Evolutionary conservation across 1,140 invertebrate genomes (phyloP), one percentile per base, ranked within the genome.

Genomic region (Trachelipus rathkii): DNA sequence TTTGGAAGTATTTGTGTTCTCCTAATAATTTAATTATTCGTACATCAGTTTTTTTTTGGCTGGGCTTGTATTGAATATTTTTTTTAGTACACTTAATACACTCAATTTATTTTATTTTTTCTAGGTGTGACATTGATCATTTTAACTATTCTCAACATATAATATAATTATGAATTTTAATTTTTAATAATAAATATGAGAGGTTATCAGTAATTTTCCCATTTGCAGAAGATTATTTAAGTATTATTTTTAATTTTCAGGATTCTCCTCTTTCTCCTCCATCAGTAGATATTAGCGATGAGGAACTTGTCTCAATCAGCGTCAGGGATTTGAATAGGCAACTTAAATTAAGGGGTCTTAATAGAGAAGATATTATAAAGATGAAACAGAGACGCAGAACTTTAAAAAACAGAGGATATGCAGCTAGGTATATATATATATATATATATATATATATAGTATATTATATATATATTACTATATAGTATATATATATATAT

Each of bases 251-350:
- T 33, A 33, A 33, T 6, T 6, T 71, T 23, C 44, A 75, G 73
- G 73, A 75, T 45, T 23, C 69, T 11, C 77, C 77, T 21, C 67
- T 78, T 4, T 74, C 72, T 15, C 77, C 77, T 13, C 72, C 77
- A 3, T 68, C 77, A 68, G 72, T 74, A 13, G 72, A 74, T 15
- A 78, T 78, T 66, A 78, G 77, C 53, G 77, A 78, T 73, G 77
- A 78, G 21, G 77, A 78, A 33, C 77, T 78, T n/a, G 77, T 78
- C 4, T 71, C 77, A 23, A 78, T 78, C 23, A 75, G 72, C 10
- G 77, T 78, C 0, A 33, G 77, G 11, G 77, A 78, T 72, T 50
- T 78, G 3, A 78, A 78, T 72, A n/a, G 77, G 10, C 77, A 78
- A 50, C 74, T 78, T 0, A 78, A 78, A 33, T 44, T 78, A 71